A percentile compares a stretch with the other conserved stretches of the same genome.
Evolutionary conservation across 1,140 invertebrate species (phyloP).

Genomic region (Ruditapes philippinarum): DNA sequence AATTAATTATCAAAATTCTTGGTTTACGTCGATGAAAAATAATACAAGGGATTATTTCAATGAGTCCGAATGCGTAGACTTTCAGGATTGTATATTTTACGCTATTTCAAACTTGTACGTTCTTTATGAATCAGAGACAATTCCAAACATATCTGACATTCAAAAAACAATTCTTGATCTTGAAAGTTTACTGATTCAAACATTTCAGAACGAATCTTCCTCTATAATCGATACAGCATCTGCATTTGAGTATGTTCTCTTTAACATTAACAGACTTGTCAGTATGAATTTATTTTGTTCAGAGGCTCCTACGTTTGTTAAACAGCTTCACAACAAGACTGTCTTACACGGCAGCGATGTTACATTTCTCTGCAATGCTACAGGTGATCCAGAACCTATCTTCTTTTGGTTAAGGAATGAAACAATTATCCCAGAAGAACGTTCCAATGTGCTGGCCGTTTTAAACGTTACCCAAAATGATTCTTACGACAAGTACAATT

Average conservation of each 20-base stretch:
- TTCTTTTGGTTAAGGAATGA: conserved; percentile 19
- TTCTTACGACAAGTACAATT: not conserved
- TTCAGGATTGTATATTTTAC: conserved; percentile 15
- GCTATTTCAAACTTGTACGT: conserved; percentile 15
- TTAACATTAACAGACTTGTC: not conserved
- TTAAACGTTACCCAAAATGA: not conserved
- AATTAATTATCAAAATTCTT: not conserved
- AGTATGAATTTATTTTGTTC: conserved; percentile 31
- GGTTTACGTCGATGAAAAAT: conserved; percentile 38
- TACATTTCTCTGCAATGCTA: not conserved
- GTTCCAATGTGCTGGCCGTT: not conserved
- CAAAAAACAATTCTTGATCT: not conserved
- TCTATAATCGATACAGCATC: not conserved
- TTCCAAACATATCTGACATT: conserved; percentile 15
- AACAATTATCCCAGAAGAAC: not conserved
- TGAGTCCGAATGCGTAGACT: conserved; percentile 8
- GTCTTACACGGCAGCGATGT: not conserved
- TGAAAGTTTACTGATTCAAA: not conserved
- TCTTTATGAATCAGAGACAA: not conserved
- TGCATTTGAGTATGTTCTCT: not conserved
- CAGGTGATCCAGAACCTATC: conserved; percentile 14
- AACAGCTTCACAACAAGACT: not conserved
- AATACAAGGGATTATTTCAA: not conserved
- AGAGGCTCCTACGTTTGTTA: not conserved
- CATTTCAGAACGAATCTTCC: conserved; percentile 26